Evolutionary conservation across 1,140 invertebrate species (phyloP).

Genomic region (Stegodyphus mimosarum): DNA sequence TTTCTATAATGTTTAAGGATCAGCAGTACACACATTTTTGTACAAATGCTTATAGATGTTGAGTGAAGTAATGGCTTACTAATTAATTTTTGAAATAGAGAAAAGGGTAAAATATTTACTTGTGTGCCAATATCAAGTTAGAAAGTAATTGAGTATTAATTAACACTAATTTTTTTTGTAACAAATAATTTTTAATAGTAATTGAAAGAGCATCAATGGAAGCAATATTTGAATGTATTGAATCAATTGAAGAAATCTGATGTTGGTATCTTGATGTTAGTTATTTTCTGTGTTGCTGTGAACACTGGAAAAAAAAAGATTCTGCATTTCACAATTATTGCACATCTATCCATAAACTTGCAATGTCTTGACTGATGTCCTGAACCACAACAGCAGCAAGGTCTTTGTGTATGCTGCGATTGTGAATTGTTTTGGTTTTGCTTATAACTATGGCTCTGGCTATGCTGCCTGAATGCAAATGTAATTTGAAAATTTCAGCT

Average conservation of each 20-base stretch:
- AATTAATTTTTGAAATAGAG: neutral
- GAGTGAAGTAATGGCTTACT: neutral
- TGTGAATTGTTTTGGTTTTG: neutral
- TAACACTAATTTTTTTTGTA: neutral
- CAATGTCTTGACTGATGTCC: neutral
- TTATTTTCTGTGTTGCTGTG: neutral
- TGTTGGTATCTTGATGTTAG: neutral
- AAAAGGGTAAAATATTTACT: constrained; percentile 6
- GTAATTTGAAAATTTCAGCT: neutral
- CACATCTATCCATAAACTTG: neutral
- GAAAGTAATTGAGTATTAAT: neutral
- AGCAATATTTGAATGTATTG: neutral
- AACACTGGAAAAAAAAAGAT: neutral
- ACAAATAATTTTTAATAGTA: neutral
- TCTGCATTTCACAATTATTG: neutral
- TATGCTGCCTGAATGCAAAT: neutral
- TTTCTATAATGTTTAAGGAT: neutral
- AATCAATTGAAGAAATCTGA: neutral
- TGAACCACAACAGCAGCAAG: neutral
- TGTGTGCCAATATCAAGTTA: constrained; percentile 24
- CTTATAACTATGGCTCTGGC: neutral
- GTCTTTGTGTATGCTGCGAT: neutral
- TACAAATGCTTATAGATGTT: neutral
- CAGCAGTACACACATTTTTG: neutral
- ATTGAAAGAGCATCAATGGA: neutral